phyloP scores from a whole-genome alignment of 2,888 invertebrate genomes.

The Eucriotettix oculatus region DNA sequence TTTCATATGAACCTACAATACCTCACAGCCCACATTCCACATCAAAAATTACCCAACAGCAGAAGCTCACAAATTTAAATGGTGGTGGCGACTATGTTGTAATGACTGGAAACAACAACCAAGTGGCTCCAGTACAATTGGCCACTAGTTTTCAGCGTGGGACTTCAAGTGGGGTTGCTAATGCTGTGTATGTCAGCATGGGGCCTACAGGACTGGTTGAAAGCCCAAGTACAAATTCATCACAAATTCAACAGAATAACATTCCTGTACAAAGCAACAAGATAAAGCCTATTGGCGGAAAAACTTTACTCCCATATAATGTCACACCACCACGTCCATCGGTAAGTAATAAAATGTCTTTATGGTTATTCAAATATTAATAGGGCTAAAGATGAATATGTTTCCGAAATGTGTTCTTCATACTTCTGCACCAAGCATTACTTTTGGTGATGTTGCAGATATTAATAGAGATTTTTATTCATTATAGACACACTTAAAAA shows the following conservation, averaged over 20 bases:
- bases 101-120: constrained; percentile 8
- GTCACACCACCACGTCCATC: constrained; percentile 75
- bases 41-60: not conserved
- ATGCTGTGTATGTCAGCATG: constrained; percentile 9
- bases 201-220: not conserved
- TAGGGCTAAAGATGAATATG: no score
- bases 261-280: constrained; percentile 15
- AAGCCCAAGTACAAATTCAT: constrained; percentile 35
- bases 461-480: no score
- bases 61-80: not conserved
- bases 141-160: constrained; percentile 17
- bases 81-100: constrained; percentile 11
- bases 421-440: no score
- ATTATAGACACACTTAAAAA: no score
- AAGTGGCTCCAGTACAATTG: constrained; percentile 11
- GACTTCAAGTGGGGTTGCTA: constrained; percentile 14
- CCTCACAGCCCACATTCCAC: not conserved
- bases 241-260: constrained; percentile 20
- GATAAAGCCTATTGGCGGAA: constrained; percentile 24
- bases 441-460: no score
- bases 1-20: not conserved
- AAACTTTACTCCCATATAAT: constrained; percentile 69
- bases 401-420: no score
- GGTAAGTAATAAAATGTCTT: constrained; percentile 19
- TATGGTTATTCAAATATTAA: not conserved